These are phyloP conservation scores for Stercorarius parasiticus DNA, from an alignment of 2,113 vertebrate genomes.

Conservation along the genomic window DNA sequence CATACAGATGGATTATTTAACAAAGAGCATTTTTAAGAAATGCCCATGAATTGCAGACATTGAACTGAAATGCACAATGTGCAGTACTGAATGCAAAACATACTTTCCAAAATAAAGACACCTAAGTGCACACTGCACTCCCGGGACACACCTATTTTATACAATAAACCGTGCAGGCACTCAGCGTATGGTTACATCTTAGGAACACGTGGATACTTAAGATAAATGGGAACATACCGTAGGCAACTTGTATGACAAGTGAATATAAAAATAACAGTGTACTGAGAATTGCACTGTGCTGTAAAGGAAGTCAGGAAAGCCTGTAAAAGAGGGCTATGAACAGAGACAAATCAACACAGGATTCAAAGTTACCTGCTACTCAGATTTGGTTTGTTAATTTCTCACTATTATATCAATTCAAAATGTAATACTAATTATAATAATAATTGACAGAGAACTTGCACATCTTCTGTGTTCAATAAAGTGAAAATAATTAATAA, in stretches of 20 bases:
- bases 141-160: background rate
- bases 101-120: background rate
- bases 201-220: background rate
- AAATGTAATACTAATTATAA: background rate
- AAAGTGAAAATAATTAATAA: background rate
- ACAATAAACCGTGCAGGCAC: accelerated
- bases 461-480: background rate
- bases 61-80: background rate
- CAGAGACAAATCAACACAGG: background rate
- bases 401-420: background rate
- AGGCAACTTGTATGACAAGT: background rate
- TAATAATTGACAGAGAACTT: background rate
- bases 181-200: background rate
- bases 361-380: background rate
- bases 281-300: background rate
- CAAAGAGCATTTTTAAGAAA: background rate
- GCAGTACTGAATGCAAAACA: background rate
- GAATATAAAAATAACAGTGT: background rate
- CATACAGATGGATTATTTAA: background rate
- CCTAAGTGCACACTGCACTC: background rate
- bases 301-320: background rate
- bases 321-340: background rate
- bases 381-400: background rate
- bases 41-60: background rate
- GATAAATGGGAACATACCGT: background rate